Base-by-base conservation (phyloP, 2,797 vertebrate species). In the Falco peregrinus region DNA sequence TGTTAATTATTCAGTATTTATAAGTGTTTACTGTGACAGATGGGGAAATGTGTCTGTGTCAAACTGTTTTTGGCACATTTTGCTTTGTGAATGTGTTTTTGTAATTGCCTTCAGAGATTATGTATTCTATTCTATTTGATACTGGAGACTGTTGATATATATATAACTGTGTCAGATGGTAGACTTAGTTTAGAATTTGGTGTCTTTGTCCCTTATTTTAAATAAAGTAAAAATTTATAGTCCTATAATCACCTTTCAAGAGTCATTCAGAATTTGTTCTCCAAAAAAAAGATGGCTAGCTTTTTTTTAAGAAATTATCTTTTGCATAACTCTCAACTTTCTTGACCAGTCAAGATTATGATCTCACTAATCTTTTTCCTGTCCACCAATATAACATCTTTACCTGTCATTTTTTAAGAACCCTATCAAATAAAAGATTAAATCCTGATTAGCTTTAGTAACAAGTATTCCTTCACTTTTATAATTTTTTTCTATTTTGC, bases 1-100 rank as follows among this genome's bases (percentile, higher is more conserved):
- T 28, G 33, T 69, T 94, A 77, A 90, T 92, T 87, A 84, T 82
- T 90, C 54, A 35, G 45, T 69, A 79, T 89, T 92, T 93, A 7
- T 60, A 87, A 88, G 51, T 65, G 22, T 79, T 93, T 89, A 13
- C n/a, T 73, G 13, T 89, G 71, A 75, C 75, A 95, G 71, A 87
- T 85, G 63, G 63, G 33, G 31, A 86, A 71, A 84, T 50, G 6
- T 60, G 29, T 78, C 79, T 76, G 12, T 61, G 61, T 76, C 61
- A 82, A 75, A 86, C 25, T 67, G 50, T 0, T 25, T 85, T 94
- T 84, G 33, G 77, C 39, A 78, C 20, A 22, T 75, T 86, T 84
- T 92, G 7, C 21, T 90, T 84, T 84, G 19, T 39, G 37, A 74
- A 51, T 51, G 9, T 70, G 11, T 59, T 81, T 93, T 74, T 89